Evolutionary conservation across 2,113 vertebrate species (phyloP).

Genomic region (Thalassoma bifasciatum): DNA sequence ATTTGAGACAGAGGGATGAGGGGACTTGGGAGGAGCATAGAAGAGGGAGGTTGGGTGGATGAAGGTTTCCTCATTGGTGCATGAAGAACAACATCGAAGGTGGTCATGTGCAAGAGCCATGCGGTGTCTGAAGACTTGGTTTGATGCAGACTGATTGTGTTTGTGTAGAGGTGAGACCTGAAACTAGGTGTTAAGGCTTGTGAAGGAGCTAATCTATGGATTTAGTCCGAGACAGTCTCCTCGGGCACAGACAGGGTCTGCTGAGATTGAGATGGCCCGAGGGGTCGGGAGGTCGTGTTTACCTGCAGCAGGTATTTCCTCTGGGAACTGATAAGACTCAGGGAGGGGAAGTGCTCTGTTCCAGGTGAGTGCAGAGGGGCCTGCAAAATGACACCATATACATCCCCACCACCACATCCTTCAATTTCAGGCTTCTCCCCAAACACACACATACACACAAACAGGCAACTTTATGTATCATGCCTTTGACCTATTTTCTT

Average conservation of each 20-base stretch:
- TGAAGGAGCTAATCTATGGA: conserved; percentile 54
- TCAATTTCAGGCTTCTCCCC: conserved; percentile 46
- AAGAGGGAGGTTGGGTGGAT: conserved; percentile 11
- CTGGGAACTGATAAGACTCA: conserved; percentile 83
- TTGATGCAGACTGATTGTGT: conserved; percentile 2
- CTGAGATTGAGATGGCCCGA: conserved; percentile 71
- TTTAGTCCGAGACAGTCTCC: conserved; percentile 47
- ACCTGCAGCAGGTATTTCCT: conserved; percentile 88
- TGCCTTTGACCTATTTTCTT: conserved; percentile 44
- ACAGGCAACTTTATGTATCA: conserved; percentile 56
- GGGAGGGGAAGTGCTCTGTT: conserved; percentile 86
- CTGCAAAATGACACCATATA: conserved; percentile 78
- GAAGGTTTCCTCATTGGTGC: conserved; percentile 61
- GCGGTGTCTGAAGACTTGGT: conserved; percentile 33
- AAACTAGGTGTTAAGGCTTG: conserved; percentile 19
- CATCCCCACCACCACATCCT: conserved; percentile 31
- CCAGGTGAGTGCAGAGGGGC: conserved; percentile 85
- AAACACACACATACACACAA: conserved; percentile 36
- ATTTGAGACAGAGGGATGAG: conserved; percentile 74
- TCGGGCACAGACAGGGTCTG: conserved; percentile 34
- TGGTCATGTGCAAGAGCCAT: conserved; percentile 18
- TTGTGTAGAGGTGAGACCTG: conserved; percentile 5
- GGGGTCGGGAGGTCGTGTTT: conserved; percentile 84
- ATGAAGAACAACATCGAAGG: conserved; percentile 75
- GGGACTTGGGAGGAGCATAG: conserved; percentile 29